phyloP scores from a whole-genome alignment of 1,140 invertebrate species.

The Drosophila malerkotliana region DNA sequence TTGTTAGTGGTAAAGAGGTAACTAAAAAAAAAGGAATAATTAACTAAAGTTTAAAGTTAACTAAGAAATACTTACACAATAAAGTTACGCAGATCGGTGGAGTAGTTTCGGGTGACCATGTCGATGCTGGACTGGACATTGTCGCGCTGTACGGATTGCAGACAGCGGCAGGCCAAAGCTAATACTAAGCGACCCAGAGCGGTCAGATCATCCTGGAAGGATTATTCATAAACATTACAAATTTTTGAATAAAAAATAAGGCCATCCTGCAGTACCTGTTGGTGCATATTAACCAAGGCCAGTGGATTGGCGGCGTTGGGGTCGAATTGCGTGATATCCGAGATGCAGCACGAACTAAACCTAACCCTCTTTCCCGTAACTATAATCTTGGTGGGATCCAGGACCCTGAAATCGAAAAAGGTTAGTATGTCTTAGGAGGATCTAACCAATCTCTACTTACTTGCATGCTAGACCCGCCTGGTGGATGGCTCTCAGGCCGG shows the following conservation, averaged over 20 bases:
- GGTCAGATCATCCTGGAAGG: conserved; percentile 94
- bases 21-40: conserved; percentile 81
- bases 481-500: conserved; percentile 96
- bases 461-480: conserved; percentile 90
- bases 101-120: conserved; percentile 94
- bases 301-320: conserved; percentile 85
- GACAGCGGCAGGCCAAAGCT: conserved; percentile 94
- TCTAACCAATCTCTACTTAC: conserved; percentile 67
- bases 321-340: conserved; percentile 94
- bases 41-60: too few relatives aligned
- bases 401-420: conserved; percentile 85
- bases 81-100: conserved; percentile 96
- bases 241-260: not conserved
- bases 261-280: conserved; percentile 76
- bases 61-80: conserved; percentile 93
- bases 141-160: conserved; percentile 93
- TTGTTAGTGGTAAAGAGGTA: conserved; percentile 90
- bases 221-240: not conserved
- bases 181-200: conserved; percentile 96
- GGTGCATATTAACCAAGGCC: conserved; percentile 91
- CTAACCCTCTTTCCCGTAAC: conserved; percentile 89
- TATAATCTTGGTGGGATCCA: conserved; percentile 97
- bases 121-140: conserved; percentile 95
- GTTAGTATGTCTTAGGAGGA: not conserved
- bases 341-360: conserved; percentile 92